A percentile compares a stretch with the other conserved stretches of the same genome.
Conservation (phyloP, 2,113 vertebrate genomes). For the Pseudorhombus dupliciocellatus region DNA sequence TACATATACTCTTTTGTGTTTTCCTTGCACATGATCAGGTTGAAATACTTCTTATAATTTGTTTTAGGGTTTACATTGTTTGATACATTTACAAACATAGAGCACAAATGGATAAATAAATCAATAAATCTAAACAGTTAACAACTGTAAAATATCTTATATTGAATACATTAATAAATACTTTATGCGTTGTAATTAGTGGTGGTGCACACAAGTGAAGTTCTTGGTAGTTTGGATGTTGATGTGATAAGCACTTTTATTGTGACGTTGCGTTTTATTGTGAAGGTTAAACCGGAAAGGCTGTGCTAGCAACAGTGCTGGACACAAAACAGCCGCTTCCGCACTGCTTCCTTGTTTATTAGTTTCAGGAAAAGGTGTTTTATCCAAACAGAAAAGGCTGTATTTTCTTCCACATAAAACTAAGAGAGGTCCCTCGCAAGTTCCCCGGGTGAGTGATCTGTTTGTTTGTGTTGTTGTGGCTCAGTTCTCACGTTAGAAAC, state of each 20-base stretch:
- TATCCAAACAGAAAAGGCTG: background rate
- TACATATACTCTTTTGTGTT: too few species aligned
- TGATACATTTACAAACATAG: too few species aligned
- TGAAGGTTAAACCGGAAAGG: conserved; percentile 51
- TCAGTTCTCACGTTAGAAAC: background rate
- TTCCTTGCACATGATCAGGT: background rate
- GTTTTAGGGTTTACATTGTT: background rate
- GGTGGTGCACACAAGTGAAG: background rate
- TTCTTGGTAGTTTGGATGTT: too few species aligned
- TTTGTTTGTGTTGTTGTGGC: background rate
- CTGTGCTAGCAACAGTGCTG: background rate
- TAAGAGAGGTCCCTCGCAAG: background rate
- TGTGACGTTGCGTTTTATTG: conserved; percentile 29
- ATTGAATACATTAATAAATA: background rate
- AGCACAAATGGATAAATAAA: background rate
- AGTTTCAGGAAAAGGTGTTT: conserved; percentile 37
- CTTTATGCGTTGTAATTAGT: too few species aligned
- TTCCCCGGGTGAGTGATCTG: conserved; percentile 29
- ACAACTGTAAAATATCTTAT: background rate
- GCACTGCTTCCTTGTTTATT: conserved; percentile 70
- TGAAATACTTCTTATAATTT: background rate
- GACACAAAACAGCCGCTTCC: conserved; percentile 55
- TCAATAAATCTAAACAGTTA: background rate
- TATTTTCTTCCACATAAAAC: background rate
- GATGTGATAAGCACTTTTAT: background rate